Base-by-base conservation (phyloP, 2,888 invertebrate genomes). In the Melikaiella ostensackeni region DNA sequence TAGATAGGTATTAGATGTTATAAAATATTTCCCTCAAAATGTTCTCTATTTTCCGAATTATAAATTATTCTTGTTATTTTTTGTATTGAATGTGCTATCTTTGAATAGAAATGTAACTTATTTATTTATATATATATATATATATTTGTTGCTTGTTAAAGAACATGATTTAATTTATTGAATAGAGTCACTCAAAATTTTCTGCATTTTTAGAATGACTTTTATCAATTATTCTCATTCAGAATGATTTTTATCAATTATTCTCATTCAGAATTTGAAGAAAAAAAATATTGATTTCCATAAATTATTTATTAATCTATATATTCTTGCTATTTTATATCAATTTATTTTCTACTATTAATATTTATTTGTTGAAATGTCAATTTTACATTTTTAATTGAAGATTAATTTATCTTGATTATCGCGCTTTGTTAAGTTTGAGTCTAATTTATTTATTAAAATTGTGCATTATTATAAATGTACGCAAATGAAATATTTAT, bases 361-460 rank as follows among this genome's bases (percentile, higher is more conserved):
- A 55, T 55, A 27, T 27, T 59, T 59, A 27, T 27, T 27, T 16
- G 16, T 59, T 21, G 21, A 21, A 55, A 55, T 55, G 55, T 21
- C 5, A 42, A 42, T 42, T 46, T 66, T 38, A 16, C n/a, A 55
- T 75, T 77, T 33, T 75, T 33, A 74, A 11, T 73, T 75, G 75
- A 77, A 74, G 46, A 62, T 24, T 77, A 59, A 62, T 79, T 75
- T 59, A 62, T 57, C 30, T 27, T 76, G 38, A 74, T 38, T 64
- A 62, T 77, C 50, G 75, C 7, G n/a, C n/a, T 46, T n/a, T 70
- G 70, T 70, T 70, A 70, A 70, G 70, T 70, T 70, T 70, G 70
- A 50, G 30, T 1, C 13, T 70, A 70, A 30, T 70, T 70, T 70
- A 70, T 70, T 62, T 77, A 61, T 75, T 64, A n/a, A 76, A 70